Evolutionary conservation across 2,797 vertebrate species (phyloP).

Genomic region (Bovichtus diacanthus): DNA sequence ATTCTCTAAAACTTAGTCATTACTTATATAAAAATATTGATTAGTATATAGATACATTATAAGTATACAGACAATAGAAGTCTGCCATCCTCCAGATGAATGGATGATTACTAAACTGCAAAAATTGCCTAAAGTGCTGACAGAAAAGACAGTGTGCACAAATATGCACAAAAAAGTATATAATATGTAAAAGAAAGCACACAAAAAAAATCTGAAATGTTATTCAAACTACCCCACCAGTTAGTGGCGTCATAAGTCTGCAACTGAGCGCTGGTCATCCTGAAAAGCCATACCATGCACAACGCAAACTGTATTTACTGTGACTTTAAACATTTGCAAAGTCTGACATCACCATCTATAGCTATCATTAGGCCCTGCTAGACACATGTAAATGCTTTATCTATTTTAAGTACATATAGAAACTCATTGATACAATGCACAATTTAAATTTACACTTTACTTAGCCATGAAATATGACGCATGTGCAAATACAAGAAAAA

Average conservation of each 20-base stretch:
- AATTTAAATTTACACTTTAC: not conserved
- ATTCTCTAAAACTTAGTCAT: not conserved
- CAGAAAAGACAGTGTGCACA: not conserved
- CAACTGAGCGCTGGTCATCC: not conserved
- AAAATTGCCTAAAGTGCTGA: not conserved
- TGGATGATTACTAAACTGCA: not conserved
- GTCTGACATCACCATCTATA: constrained; percentile 1
- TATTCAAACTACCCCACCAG: not conserved
- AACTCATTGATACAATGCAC: not conserved
- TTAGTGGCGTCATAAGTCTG: not conserved
- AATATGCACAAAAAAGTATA: not conserved
- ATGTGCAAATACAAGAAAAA: not conserved
- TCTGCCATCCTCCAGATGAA: not conserved
- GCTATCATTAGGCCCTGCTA: not conserved
- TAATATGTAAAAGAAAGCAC: not conserved
- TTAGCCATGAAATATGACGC: not conserved
- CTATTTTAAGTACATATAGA: not conserved
- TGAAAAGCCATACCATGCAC: not conserved
- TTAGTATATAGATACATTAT: too few species aligned
- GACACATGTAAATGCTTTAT: not conserved
- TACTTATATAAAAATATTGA: not conserved
- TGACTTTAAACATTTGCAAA: constrained; percentile 11
- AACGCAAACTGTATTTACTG: constrained; percentile 20
- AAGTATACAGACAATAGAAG: not conserved
- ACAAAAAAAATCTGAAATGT: not conserved